These are phyloP conservation scores for Leptopilina syphax DNA, from an alignment of 2,888 invertebrate species.

Conservation along the genomic window DNA sequence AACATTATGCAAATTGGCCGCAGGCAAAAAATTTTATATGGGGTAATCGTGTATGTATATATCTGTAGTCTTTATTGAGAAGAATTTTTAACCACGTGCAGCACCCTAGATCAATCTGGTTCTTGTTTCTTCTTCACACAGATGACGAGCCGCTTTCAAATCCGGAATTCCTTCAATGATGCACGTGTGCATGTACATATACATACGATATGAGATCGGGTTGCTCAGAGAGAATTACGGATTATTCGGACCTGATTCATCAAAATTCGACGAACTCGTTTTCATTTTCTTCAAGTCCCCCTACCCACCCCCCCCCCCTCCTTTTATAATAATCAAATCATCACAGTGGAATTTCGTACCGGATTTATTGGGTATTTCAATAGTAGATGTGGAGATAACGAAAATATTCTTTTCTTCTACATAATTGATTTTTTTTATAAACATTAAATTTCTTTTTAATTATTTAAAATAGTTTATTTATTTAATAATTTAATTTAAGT, in stretches of 20 bases:
- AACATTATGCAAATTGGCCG: slow-evolving; percentile 61
- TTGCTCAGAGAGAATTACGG: slow-evolving; percentile 24
- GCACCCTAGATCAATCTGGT: slow-evolving; percentile 44
- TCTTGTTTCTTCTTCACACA: slow-evolving; percentile 38
- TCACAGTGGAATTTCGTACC: no score
- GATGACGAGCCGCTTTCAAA: slow-evolving; percentile 42
- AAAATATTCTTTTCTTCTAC: no score
- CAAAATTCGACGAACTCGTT: slow-evolving; percentile 2
- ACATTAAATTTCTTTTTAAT: no score
- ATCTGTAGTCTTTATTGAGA: slow-evolving; percentile 52
- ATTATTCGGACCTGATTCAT: slow-evolving; percentile 36
- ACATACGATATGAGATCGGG: not conserved
- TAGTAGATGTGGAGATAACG: no score
- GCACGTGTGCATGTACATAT: slow-evolving; percentile 44
- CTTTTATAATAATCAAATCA: no score
- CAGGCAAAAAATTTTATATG: slow-evolving; percentile 17
- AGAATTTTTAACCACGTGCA: slow-evolving; percentile 54
- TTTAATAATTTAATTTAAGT: no score
- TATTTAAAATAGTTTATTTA: no score
- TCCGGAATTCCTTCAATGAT: slow-evolving; percentile 44
- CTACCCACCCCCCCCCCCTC: no score
- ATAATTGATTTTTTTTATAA: no score
- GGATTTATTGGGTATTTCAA: no score
- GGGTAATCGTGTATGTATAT: not conserved
- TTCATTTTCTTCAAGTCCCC: not conserved